phyloP scores from a whole-genome alignment of 2,113 vertebrate genomes.

The Myotis brandtii region DNA sequence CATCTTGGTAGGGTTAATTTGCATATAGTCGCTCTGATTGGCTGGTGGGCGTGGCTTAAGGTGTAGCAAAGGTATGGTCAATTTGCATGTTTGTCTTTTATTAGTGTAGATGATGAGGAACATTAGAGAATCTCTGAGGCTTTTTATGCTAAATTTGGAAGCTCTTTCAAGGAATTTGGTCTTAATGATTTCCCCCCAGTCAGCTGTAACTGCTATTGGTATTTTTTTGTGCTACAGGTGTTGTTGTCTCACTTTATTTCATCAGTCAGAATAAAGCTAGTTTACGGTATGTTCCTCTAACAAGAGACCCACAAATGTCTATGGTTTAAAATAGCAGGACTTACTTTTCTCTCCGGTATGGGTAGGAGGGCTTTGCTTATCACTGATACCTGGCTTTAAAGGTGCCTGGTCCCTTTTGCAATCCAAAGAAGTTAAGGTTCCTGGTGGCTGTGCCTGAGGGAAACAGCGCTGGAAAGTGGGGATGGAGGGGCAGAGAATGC shows the following conservation, averaged over 20 bases:
- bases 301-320: not conserved
- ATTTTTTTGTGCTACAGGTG: not conserved
- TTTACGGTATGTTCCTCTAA: not conserved
- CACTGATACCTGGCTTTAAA: not conserved
- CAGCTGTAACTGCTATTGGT: not conserved
- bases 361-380: not conserved
- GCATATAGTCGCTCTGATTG: too few species aligned
- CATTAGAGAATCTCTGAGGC: not conserved
- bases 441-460: not conserved
- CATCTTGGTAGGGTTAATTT: too few species aligned
- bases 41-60: too few species aligned
- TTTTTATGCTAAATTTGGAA: slow-evolving; percentile 40
- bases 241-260: not conserved
- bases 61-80: too few species aligned
- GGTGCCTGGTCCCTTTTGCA: not conserved
- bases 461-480: not conserved
- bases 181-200: not conserved
- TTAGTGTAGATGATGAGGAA: not conserved
- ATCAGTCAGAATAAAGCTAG: not conserved
- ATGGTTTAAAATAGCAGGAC: not conserved
- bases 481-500: rapidly evolving
- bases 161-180: not conserved
- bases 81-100: too few species aligned
- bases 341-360: not conserved
- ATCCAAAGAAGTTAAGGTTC: not conserved